Percentiles rank a stretch among this genome's conserved stretches.
phyloP scores from a whole-genome alignment of 1,140 invertebrate species.

The Bombus ignitus region DNA sequence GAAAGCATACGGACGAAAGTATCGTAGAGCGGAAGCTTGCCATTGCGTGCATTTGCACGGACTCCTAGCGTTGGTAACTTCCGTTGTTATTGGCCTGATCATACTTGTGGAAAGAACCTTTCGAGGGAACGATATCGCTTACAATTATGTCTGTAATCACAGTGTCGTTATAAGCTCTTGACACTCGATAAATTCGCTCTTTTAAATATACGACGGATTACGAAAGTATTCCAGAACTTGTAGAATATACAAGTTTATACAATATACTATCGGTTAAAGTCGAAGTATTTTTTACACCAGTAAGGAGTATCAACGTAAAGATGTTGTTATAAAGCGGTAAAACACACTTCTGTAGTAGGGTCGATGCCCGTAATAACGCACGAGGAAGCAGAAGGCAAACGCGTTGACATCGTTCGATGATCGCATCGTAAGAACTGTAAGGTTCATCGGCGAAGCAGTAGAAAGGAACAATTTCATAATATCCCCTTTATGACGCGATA shows the following conservation, averaged over 20 bases:
- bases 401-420: slow-evolving; percentile 2
- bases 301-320: background rate
- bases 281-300: background rate
- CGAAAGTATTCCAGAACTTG: no score
- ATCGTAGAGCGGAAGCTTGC: slow-evolving; percentile 33
- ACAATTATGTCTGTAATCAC: background rate
- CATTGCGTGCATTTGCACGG: slow-evolving; percentile 55
- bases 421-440: background rate
- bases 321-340: background rate
- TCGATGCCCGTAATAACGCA: background rate
- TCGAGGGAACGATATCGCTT: background rate
- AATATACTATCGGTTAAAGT: background rate
- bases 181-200: background rate
- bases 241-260: no score
- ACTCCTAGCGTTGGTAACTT: slow-evolving; percentile 22
- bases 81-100: slow-evolving; percentile 36
- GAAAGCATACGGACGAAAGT: slow-evolving; percentile 33
- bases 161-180: background rate
- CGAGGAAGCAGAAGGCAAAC: background rate
- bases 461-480: background rate
- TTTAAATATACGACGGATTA: no score
- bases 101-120: background rate
- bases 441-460: background rate
- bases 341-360: background rate
- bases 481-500: slow-evolving; percentile 9